phyloP scores from a whole-genome alignment of 2,888 invertebrate genomes.

The Mythimna albipuncta region DNA sequence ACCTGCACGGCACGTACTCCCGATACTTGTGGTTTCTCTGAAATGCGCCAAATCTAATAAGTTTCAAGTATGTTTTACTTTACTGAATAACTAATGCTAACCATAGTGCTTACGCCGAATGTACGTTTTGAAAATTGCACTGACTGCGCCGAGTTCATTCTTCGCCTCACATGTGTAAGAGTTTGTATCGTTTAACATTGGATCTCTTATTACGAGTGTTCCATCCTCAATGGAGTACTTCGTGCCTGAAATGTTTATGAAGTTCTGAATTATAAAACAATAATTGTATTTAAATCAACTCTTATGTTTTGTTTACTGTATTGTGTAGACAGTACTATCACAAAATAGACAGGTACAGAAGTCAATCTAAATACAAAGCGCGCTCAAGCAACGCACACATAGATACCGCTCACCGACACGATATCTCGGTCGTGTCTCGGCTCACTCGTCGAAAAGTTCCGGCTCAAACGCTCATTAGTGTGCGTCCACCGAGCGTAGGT shows the following conservation, averaged over 20 bases:
- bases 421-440: too few species aligned
- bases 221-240: conserved; percentile 38
- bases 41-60: conserved; percentile 5
- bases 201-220: conserved; percentile 28
- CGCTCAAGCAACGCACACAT: too few species aligned
- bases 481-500: too few species aligned
- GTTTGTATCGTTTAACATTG: conserved; percentile 1
- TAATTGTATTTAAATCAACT: neutral
- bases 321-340: too few species aligned
- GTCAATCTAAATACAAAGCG: too few species aligned
- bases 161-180: neutral
- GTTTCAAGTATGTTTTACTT: neutral
- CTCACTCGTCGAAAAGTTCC: too few species aligned
- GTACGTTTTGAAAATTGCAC: neutral
- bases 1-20: conserved; percentile 23
- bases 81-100: neutral
- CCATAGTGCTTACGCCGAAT: conserved; percentile 23
- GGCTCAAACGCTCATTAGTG: too few species aligned
- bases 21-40: conserved; percentile 46
- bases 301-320: neutral
- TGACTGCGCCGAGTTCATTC: neutral
- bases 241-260: conserved; percentile 10
- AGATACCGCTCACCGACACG: too few species aligned
- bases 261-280: neutral
- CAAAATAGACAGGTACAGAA: too few species aligned